phyloP scores from a whole-genome alignment of 2,113 vertebrate genomes.

The Cochlearius cochlearius region DNA sequence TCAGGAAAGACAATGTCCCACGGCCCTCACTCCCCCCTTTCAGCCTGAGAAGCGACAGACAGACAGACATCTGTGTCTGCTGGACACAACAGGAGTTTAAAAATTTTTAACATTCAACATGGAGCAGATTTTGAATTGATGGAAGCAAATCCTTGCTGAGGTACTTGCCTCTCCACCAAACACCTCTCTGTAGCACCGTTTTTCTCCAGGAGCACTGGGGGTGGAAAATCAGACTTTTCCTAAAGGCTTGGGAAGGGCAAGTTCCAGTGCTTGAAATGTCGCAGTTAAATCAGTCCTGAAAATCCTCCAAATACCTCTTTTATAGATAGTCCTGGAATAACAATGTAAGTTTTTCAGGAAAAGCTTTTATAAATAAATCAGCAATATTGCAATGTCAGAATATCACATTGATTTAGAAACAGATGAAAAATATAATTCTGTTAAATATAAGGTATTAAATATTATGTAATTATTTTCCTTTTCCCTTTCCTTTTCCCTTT shows the following conservation, averaged over 20 bases:
- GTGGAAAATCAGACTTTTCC: background rate
- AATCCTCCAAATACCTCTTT: background rate
- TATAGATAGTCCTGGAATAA: background rate
- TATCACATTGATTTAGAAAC: background rate
- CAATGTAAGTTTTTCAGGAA: background rate
- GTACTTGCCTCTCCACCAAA: background rate
- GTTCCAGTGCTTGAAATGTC: background rate
- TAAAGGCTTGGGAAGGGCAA: background rate
- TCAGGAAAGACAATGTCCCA: background rate
- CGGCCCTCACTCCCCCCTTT: no score
- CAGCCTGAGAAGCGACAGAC: no score
- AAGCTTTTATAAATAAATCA: background rate
- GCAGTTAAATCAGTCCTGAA: background rate
- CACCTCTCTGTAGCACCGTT: background rate
- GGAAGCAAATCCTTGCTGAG: background rate
- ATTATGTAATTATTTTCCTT: background rate
- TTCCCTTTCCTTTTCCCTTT: no score
- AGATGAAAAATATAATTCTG: background rate
- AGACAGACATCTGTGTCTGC: accelerated
- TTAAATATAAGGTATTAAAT: background rate
- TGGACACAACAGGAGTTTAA: background rate
- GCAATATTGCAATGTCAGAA: background rate
- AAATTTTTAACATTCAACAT: accelerated
- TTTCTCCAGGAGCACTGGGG: background rate
- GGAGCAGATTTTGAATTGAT: background rate